phyloP scores from a whole-genome alignment of 2,888 invertebrate species.

The Autographa gamma region DNA sequence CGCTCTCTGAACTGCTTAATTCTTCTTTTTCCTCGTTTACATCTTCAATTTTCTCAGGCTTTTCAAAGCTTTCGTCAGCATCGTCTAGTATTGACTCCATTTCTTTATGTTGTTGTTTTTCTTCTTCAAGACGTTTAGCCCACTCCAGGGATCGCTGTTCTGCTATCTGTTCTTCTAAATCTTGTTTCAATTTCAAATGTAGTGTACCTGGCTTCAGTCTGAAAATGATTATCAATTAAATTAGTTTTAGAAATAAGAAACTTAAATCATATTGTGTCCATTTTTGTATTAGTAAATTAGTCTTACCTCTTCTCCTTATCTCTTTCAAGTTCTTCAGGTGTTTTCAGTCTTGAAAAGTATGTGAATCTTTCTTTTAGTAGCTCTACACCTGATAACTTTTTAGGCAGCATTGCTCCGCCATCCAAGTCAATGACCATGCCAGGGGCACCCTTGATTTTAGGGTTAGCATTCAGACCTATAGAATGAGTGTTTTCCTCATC shows the following conservation, averaged over 20 bases:
- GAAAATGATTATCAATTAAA: constrained; percentile 16
- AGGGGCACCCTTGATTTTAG: constrained; percentile 86
- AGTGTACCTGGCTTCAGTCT: constrained; percentile 92
- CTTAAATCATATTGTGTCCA: background rate
- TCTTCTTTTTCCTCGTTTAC: constrained; percentile 69
- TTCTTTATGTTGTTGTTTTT: constrained; percentile 80
- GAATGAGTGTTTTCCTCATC: constrained; percentile 59
- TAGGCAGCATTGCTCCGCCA: constrained; percentile 63
- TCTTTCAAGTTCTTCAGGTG: constrained; percentile 85
- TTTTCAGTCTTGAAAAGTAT: constrained; percentile 90
- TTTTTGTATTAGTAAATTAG: constrained; percentile 21
- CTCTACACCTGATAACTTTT: constrained; percentile 89
- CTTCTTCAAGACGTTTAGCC: constrained; percentile 90
- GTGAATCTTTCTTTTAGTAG: constrained; percentile 92
- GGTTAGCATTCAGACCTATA: constrained; percentile 67
- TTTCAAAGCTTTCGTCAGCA: constrained; percentile 78
- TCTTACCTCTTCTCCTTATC: constrained; percentile 89
- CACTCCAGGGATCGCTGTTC: constrained; percentile 92
- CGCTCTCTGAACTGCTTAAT: constrained; percentile 84
- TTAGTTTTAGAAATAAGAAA: background rate
- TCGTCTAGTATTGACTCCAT: constrained; percentile 75
- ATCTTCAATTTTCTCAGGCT: constrained; percentile 74
- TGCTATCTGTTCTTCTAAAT: constrained; percentile 92
- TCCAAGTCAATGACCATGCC: constrained; percentile 85
- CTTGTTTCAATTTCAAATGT: constrained; percentile 91